phyloP scores from a whole-genome alignment of 2,888 invertebrate species.

The Acleris emargana region DNA sequence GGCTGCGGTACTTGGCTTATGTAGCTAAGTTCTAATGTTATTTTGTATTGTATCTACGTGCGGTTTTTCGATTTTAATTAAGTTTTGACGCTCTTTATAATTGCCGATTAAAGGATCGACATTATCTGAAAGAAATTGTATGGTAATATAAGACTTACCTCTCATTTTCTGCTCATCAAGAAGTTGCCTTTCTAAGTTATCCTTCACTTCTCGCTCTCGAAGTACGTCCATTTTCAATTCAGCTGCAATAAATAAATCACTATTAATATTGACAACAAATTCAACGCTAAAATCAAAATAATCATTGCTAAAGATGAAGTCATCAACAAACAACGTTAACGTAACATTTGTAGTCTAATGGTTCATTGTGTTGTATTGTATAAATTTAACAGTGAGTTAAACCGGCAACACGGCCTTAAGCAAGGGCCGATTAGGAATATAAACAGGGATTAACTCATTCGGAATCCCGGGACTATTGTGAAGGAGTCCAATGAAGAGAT shows the following conservation, averaged over 20 bases:
- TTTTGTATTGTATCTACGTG: no score
- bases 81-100: not conserved
- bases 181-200: constrained; percentile 96
- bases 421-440: constrained; percentile 81
- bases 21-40: not conserved
- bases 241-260: constrained; percentile 86
- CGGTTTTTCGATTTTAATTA: not conserved
- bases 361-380: constrained; percentile 74
- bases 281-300: no score
- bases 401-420: constrained; percentile 77
- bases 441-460: constrained; percentile 84
- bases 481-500: constrained; percentile 82
- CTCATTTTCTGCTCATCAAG: constrained; percentile 97
- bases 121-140: not conserved
- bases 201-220: constrained; percentile 96
- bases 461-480: constrained; percentile 81
- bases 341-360: constrained; percentile 66
- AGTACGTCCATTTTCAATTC: constrained; percentile 98
- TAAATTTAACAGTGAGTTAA: constrained; percentile 77
- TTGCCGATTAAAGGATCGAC: no score
- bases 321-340: constrained; percentile 56
- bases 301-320: constrained; percentile 32
- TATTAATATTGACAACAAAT: not conserved
- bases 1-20: constrained; percentile 7
- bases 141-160: constrained; percentile 86